These are phyloP conservation scores for Cherax quadricarinatus DNA, from an alignment of 1,140 invertebrate genomes.

Conservation along the genomic window DNA sequence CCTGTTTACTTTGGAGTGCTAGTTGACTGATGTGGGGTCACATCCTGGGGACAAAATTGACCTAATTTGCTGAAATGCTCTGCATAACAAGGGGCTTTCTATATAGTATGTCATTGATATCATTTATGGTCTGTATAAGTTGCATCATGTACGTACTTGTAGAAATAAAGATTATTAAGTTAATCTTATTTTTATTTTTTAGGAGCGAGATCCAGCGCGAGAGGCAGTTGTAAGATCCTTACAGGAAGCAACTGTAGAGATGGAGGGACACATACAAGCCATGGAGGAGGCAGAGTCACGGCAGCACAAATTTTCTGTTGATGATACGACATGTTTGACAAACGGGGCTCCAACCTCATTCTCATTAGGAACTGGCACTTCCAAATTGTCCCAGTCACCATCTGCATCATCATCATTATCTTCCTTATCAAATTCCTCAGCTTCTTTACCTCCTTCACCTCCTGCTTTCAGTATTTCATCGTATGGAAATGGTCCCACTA, in stretches of 20 bases:
- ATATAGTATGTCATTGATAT: no score
- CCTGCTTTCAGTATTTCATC: constrained; percentile 49
- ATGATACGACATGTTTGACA: background rate
- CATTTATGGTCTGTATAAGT: no score
- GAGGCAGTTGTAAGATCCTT: constrained; percentile 71
- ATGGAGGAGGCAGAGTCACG: constrained; percentile 58
- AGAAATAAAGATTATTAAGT: no score
- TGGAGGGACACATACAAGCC: constrained; percentile 68
- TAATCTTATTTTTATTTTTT: background rate
- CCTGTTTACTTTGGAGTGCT: no score
- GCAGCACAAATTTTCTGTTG: background rate
- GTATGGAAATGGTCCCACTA: constrained; percentile 14
- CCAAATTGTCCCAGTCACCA: background rate
- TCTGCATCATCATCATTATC: constrained; percentile 39
- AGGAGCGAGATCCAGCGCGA: constrained; percentile 57
- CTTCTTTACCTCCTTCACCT: constrained; percentile 31
- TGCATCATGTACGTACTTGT: no score
- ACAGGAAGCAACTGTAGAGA: constrained; percentile 71
- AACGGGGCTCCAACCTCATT: constrained; percentile 11
- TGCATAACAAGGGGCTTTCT: no score
- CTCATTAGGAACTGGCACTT: constrained; percentile 32
- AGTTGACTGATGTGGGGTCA: no score
- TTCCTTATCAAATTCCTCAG: constrained; percentile 25
- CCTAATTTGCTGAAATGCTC: no score
- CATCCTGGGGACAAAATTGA: no score